These are phyloP conservation scores for Poecile montanus DNA, from an alignment of 2,797 vertebrate genomes.

Conservation along the genomic window DNA sequence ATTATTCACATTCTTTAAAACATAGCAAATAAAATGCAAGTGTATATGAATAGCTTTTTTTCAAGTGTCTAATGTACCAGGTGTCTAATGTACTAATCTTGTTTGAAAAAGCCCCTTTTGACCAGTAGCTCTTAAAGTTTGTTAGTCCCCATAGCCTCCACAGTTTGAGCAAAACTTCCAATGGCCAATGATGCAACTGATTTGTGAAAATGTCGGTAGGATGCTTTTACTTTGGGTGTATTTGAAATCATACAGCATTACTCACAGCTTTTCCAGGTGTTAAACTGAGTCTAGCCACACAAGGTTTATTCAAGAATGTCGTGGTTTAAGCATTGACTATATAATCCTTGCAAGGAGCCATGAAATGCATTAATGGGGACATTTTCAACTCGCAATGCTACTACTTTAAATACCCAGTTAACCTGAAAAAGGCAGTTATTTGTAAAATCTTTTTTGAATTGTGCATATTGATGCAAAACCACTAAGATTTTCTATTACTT, in stretches of 20 bases:
- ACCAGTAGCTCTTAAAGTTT: constrained; percentile 18
- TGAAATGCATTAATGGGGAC: not conserved
- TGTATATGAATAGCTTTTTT: not conserved
- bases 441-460: not conserved
- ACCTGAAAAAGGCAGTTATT: not conserved
- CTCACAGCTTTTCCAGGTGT: constrained; percentile 22
- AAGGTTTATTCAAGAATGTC: not conserved
- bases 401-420: not conserved
- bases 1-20: not conserved
- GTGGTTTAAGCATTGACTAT: not conserved
- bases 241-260: not conserved
- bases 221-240: not conserved
- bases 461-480: not conserved
- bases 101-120: not conserved
- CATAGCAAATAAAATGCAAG: not conserved
- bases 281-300: not conserved
- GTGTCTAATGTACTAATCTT: not conserved
- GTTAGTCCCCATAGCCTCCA: not conserved
- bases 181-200: not conserved
- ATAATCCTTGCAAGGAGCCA: not conserved
- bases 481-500: not conserved
- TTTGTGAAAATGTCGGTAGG: not conserved
- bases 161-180: constrained; percentile 34
- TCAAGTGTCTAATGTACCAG: not conserved
- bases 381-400: not conserved